Base-by-base conservation (phyloP, 2,888 invertebrate genomes). In the Thalpophila matura region DNA sequence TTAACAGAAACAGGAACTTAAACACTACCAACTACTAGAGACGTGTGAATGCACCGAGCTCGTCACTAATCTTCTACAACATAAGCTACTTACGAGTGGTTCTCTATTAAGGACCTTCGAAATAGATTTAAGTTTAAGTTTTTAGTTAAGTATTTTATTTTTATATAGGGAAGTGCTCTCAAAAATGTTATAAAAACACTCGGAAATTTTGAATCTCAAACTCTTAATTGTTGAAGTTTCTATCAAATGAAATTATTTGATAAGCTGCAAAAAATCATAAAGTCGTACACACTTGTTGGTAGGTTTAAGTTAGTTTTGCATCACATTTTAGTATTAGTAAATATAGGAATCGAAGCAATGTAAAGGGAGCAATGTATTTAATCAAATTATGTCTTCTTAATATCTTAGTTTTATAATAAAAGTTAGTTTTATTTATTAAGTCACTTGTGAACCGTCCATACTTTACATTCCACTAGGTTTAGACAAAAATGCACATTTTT, bases 391-490 rank as follows among this genome's bases (percentile, higher is more conserved):
- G 14, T n/a, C 2, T 6, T 43, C 14, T n/a, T 9, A 29, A 2
- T 31, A 18, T n/a, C 2, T 6, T 43, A 18, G 24, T 9, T 22
- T 29, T 4, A 53, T 7, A n/a, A 14, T n/a, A 40, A 18, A 24
- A 18, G 7, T 38, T 57, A 40, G 1, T 5, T n/a, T 51, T 20
- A 10, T 1, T 33, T 27, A 7, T 6, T 56, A 31, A 62, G 38
- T 62, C 31, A 27, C 16, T 47, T 68, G 40, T 33, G 66, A 65
- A 70, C 81, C 84, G 84, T 91, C 92, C 92, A 91, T 93, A 91
- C 92, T 63, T 79, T 71, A 89, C 92, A 92, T 92, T 92, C 91
- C 92, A 89, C 24, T 87, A 83, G 58, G 38, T 22, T 65, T 62
- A 56, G 22, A 14, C 7, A 37, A 20, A 35, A 47, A 10, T 64